A percentile compares a stretch with the other conserved stretches of the same genome.
Evolutionary conservation across 53 echinoderm and acorn worm genomes (phyloP).

Genomic region (Zoroaster sp.): DNA sequence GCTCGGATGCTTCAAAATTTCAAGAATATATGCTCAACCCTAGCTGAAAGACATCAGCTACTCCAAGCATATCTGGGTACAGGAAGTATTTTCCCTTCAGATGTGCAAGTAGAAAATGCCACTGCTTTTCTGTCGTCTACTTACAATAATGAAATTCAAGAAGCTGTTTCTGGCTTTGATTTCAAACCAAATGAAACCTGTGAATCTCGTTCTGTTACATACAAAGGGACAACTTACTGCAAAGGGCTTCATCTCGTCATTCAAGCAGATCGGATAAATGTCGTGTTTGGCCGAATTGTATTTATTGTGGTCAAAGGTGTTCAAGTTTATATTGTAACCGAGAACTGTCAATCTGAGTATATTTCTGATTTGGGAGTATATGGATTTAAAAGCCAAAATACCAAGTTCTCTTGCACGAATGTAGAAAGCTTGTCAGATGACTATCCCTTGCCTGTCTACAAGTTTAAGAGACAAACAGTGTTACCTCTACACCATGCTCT

Average conservation of each 20-base stretch:
- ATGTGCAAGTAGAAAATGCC: constrained; percentile 29
- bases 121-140: constrained; percentile 35
- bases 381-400: not conserved
- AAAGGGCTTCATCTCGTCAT: constrained; percentile 12
- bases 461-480: not conserved
- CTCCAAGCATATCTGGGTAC: constrained; percentile 45
- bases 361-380: not conserved
- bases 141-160: constrained; percentile 23
- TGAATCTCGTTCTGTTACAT: constrained; percentile 9
- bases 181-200: constrained; percentile 13
- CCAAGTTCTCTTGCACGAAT: too few relatives aligned
- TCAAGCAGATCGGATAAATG: not conserved
- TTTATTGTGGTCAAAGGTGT: not conserved
- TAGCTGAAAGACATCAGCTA: constrained; percentile 40
- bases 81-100: constrained; percentile 40
- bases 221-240: constrained; percentile 9
- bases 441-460: too few relatives aligned
- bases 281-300: not conserved
- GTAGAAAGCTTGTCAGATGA: too few relatives aligned
- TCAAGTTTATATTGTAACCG: not conserved
- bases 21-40: constrained; percentile 3
- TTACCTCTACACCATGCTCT: not conserved
- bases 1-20: constrained; percentile 35
- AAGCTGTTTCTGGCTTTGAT: not conserved
- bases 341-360: not conserved